A percentile compares a stretch with the other conserved stretches of the same genome.
Evolutionary conservation across 2,888 invertebrate genomes (phyloP).

Genomic region (Nipponacmea schrenckii): DNA sequence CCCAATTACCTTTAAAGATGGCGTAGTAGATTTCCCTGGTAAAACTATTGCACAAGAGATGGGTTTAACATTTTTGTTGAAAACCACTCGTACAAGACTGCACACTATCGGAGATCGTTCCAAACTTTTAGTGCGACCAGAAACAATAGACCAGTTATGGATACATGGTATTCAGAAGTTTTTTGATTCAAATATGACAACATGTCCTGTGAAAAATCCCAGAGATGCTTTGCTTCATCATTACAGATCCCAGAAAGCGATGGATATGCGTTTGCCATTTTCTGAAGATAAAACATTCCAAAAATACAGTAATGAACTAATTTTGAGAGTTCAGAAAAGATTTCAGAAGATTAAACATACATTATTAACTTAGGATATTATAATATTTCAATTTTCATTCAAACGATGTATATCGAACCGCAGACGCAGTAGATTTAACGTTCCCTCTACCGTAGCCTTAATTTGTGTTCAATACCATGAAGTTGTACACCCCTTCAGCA

Average conservation of each 20-base stretch:
- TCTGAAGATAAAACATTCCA: not conserved
- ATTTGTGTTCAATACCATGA: too few species aligned
- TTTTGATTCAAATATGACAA: not conserved
- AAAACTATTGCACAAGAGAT: not conserved
- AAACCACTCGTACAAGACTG: not conserved
- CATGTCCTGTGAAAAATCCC: not conserved
- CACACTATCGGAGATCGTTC: not conserved
- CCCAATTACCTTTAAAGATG: not conserved
- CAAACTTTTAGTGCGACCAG: not conserved
- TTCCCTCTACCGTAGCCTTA: too few species aligned
- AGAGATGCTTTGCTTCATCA: not conserved
- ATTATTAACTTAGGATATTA: too few species aligned
- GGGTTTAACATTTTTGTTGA: not conserved
- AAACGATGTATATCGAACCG: too few species aligned
- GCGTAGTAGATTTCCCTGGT: not conserved
- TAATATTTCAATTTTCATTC: too few species aligned
- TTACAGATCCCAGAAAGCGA: not conserved
- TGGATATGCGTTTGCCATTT: not conserved
- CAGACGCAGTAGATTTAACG: too few species aligned
- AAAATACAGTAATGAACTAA: not conserved
- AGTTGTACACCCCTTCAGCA: too few species aligned
- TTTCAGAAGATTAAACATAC: not conserved
- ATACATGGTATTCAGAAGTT: not conserved
- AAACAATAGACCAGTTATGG: not conserved
- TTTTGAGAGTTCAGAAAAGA: not conserved